Base-by-base conservation (phyloP, 2,888 invertebrate species). In the Eustalomyia histrio region DNA sequence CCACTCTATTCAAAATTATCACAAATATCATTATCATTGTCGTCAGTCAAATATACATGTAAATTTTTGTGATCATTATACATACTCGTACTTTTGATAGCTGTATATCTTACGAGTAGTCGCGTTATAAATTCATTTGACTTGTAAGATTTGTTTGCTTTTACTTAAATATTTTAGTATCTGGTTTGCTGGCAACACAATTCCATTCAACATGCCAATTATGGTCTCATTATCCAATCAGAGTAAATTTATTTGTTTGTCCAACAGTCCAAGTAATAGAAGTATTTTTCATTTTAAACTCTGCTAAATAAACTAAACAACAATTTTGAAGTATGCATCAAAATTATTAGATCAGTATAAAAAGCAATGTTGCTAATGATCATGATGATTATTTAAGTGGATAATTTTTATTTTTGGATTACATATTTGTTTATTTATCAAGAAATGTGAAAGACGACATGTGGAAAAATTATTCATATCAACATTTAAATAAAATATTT, bases 201-300 rank as follows among this genome's bases (percentile, higher is more conserved):
- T 90, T 90, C 89, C 90, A 90, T 90, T 90, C 90, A 90, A 89
- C 88, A 88, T 90, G 90, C 90, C 90, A 90, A 90, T 90, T 90
- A 90, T 87, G 88, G 83, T 86, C 83, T 88, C 89, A 90, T 90
- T 90, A 90, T 90, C 87, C 88, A 90, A 90, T 90, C 89, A 90
- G 88, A 88, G 85, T 89, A 90, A 90, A 90, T 90, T 90, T 90
- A 90, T 90, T 90, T 90, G 90, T 90, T 90, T 90, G 89, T 90
- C 88, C 83, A 75, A 73, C 78, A 75, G 76, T 78, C 80, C 74
- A 75, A 78, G 74, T 78, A 81, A 78, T 78, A 81, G 61, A 81
- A 78, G 61, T 63, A 78, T 74, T 69, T 80, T 72, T 80, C 18
- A 14, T 35, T 14, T n/a, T 43, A 14, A 8, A 18, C 50, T 52